Evolutionary conservation across 1,140 invertebrate genomes (phyloP).

Genomic region (Cotesia vestalis): DNA sequence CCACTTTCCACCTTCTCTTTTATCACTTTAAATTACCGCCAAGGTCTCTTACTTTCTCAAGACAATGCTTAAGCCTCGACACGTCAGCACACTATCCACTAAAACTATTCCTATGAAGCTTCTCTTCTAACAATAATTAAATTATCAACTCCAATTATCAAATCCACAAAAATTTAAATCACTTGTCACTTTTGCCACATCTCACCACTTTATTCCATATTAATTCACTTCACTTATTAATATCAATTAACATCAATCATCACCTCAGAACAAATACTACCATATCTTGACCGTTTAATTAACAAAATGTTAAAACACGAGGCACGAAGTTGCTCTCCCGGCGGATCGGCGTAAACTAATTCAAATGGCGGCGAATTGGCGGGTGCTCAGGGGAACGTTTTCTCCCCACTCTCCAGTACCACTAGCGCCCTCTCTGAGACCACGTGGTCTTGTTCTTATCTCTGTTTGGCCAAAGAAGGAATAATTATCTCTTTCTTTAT

Average conservation of each 20-base stretch:
- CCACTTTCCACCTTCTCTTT: conserved; percentile 34
- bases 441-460: conserved; percentile 40
- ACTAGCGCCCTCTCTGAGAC: conserved; percentile 38
- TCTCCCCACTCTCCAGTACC: conserved; percentile 30
- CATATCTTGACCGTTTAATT: background rate
- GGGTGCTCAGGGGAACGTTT: conserved; percentile 41
- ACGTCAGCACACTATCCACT: too few species aligned
- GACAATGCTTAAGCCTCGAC: too few species aligned
- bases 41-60: conserved; percentile 18
- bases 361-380: conserved; percentile 39
- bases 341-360: conserved; percentile 60
- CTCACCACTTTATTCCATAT: too few species aligned
- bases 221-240: too few species aligned
- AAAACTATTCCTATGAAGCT: too few species aligned
- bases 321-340: conserved; percentile 37
- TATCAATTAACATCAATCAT: background rate
- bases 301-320: conserved; percentile 34
- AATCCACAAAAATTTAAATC: background rate
- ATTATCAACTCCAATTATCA: background rate
- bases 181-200: background rate
- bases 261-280: background rate
- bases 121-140: too few species aligned
- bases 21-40: conserved; percentile 29
- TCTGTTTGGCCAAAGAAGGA: conserved; percentile 20
- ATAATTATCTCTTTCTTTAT: conserved; percentile 24